A percentile compares a stretch with the other conserved stretches of the same genome.
Evolutionary conservation across 2,888 invertebrate species (phyloP).

Genomic region (Ceratothoa steindachneri): DNA sequence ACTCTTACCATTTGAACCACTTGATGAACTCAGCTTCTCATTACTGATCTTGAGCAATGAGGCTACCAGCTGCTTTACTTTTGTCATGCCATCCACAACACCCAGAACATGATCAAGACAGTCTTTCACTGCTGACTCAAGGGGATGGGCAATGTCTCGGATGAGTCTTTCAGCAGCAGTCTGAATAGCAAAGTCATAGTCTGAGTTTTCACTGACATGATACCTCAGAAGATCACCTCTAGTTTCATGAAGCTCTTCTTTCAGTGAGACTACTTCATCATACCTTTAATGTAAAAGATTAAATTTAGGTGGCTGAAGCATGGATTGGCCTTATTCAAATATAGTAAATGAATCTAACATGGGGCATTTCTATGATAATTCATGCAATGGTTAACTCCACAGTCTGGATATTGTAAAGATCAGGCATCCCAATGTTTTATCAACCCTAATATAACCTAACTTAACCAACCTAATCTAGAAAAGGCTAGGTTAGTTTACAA

Average conservation of each 20-base stretch:
- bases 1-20: neutral
- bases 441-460: too few relatives aligned
- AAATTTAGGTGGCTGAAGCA: too few relatives aligned
- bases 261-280: neutral
- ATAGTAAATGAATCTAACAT: too few relatives aligned
- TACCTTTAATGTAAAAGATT: neutral
- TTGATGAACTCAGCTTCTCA: neutral
- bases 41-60: neutral
- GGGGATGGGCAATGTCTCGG: neutral
- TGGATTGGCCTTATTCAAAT: too few relatives aligned
- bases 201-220: neutral
- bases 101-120: neutral
- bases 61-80: neutral
- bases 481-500: too few relatives aligned
- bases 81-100: neutral
- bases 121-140: neutral
- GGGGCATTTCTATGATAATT: too few relatives aligned
- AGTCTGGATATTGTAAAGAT: too few relatives aligned
- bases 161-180: neutral
- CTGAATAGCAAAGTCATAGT: neutral
- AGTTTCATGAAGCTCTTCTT: neutral
- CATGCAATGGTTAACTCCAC: too few relatives aligned
- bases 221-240: neutral
- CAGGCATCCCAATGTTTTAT: too few relatives aligned
- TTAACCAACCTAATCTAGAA: too few relatives aligned